Percentiles rank a stretch among this genome's conserved stretches.
Conservation (phyloP, 1,140 invertebrate species). For the Drosophila aff. region DNA sequence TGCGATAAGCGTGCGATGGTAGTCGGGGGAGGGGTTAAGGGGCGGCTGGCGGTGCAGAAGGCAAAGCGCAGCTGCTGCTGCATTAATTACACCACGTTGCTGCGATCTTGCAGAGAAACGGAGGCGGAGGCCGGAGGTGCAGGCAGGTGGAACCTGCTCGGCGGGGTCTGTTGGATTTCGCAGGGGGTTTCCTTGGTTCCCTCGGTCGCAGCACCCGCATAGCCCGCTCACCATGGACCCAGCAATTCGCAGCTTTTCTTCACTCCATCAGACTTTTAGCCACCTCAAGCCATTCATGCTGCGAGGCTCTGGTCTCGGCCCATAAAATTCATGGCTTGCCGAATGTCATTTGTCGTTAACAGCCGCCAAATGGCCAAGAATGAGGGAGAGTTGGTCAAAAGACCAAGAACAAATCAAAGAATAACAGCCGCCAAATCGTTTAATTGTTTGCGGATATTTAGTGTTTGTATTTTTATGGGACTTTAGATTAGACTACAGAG, state of each 20-base stretch:
- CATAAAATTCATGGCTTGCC: slow-evolving; percentile 76
- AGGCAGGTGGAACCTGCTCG: slow-evolving; percentile 69
- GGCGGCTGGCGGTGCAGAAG: slow-evolving; percentile 28
- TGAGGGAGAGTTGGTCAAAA: neutral
- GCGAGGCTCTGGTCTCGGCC: slow-evolving; percentile 25
- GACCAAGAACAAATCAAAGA: slow-evolving; percentile 28
- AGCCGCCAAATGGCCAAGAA: slow-evolving; percentile 57
- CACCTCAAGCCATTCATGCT: slow-evolving; percentile 58
- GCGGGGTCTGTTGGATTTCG: slow-evolving; percentile 25
- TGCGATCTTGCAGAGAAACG: slow-evolving; percentile 7
- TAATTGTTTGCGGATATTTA: slow-evolving; percentile 6
- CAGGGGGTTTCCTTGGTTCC: slow-evolving; percentile 6
- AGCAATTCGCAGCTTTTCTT: neutral
- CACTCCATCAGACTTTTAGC: slow-evolving; percentile 21
- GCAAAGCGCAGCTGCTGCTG: slow-evolving; percentile 79
- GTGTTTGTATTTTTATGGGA: neutral
- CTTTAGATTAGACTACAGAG: slow-evolving; percentile 1
- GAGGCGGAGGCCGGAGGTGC: neutral
- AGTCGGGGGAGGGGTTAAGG: neutral
- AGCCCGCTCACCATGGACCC: slow-evolving; percentile 26
- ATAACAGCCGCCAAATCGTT: slow-evolving; percentile 35
- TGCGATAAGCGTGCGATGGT: slow-evolving; percentile 54
- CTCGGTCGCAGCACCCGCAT: slow-evolving; percentile 61
- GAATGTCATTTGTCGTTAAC: slow-evolving; percentile 82
- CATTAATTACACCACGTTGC: slow-evolving; percentile 75